These are phyloP conservation scores for Bovichtus variegatus DNA, from an alignment of 2,797 vertebrate genomes.

Conservation along the genomic window DNA sequence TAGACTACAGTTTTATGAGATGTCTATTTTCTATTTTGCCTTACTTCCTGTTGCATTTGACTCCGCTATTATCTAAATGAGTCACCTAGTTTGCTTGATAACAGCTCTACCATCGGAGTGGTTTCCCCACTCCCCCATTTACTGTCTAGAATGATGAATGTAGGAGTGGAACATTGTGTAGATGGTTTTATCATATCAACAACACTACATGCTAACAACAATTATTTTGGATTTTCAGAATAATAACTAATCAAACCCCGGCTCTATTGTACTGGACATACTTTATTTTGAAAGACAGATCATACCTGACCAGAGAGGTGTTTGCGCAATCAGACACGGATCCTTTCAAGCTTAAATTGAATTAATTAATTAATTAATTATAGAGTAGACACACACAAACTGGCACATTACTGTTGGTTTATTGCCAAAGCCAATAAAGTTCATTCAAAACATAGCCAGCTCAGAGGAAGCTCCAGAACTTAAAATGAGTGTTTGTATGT, in stretches of 20 bases:
- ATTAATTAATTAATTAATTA: background rate
- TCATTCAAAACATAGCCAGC: background rate
- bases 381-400: background rate
- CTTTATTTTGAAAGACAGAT: no score
- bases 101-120: background rate
- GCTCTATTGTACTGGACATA: no score
- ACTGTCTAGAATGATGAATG: no score
- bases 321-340: no score
- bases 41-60: conserved; percentile 7
- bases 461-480: background rate
- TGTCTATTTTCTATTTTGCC: background rate
- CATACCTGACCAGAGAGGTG: no score
- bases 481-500: background rate
- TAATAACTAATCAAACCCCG: no score
- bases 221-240: no score
- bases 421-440: background rate
- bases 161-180: no score
- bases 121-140: background rate
- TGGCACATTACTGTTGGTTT: background rate
- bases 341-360: background rate
- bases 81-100: background rate
- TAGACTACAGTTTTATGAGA: conserved; percentile 4
- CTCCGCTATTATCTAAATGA: background rate
- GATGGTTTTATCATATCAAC: no score
- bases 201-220: no score